Conservation (phyloP, 2,113 vertebrate genomes). For the Mystacornis crossleyi region DNA sequence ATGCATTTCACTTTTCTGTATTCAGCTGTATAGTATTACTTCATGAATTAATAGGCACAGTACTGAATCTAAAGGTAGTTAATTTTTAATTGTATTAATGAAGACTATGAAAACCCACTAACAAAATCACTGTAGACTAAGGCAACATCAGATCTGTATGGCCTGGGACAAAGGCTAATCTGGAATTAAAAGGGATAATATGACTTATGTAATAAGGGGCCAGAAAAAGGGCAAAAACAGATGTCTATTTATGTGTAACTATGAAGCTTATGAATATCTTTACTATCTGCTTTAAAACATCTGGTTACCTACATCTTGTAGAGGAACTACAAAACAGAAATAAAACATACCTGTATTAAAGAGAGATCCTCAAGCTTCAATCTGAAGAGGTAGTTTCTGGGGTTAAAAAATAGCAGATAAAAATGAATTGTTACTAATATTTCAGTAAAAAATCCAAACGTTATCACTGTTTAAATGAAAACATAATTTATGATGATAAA, state of each 20-base stretch:
- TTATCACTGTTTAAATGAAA: neutral
- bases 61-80: neutral
- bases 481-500: neutral
- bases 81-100: neutral
- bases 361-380: constrained; percentile 88
- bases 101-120: neutral
- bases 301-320: neutral
- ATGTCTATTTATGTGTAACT: neutral
- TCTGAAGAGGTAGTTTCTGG: constrained; percentile 94
- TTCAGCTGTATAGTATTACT: neutral
- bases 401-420: constrained; percentile 10
- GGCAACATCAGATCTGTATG: neutral
- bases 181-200: neutral
- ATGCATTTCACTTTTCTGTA: neutral
- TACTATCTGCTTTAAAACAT: neutral
- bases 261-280: neutral
- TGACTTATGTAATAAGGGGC: neutral
- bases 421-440: neutral
- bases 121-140: neutral
- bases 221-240: neutral
- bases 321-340: neutral
- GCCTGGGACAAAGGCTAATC: neutral
- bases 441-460: neutral
- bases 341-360: constrained; percentile 84
- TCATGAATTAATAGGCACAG: neutral